A percentile compares a stretch with the other conserved stretches of the same genome.
Evolutionary conservation across 2,113 vertebrate genomes (phyloP).

Genomic region (human): GRCh38 chr2:99574001-99574500

Average conservation of each 20-base stretch:
- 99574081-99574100: constrained; percentile 68
- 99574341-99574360: not conserved
- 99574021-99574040: constrained; percentile 58
- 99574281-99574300: not conserved
- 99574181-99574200: constrained; percentile 8
- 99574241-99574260: not conserved
- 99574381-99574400: constrained; percentile 18
- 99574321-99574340: constrained; percentile 31
- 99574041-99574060: constrained; percentile 53
- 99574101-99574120: constrained; percentile 68
- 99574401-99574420: not conserved
- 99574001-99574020: not conserved
- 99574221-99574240: not conserved
- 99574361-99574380: not conserved
- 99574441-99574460: too few species aligned
- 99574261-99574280: not conserved
- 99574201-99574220: not conserved
- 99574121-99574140: constrained; percentile 55
- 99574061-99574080: constrained; percentile 62
- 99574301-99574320: not conserved
- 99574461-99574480: not conserved
- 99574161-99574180: not conserved
- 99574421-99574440: too few species aligned
- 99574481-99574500: not conserved
- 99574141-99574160: constrained; percentile 63